phyloP scores from a whole-genome alignment of 2,888 invertebrate genomes.

The Callinectes sapidus region DNA sequence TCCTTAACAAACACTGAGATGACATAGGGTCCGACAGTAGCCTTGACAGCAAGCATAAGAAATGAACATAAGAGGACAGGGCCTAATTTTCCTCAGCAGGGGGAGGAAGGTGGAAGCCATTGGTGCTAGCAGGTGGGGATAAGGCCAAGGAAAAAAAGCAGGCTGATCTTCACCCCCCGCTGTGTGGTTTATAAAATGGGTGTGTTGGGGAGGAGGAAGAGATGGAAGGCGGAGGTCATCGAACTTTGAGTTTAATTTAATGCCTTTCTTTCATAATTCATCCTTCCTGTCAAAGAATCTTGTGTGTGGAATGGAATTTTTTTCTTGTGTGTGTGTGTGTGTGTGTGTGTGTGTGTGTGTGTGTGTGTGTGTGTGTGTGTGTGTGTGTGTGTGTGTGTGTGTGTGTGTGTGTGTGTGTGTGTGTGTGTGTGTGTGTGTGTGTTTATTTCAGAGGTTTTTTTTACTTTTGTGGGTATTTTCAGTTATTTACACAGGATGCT shows the following conservation, averaged over 20 bases:
- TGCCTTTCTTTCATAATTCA: background rate
- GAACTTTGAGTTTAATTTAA: background rate
- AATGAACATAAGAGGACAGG: constrained; percentile 52
- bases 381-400: constrained; percentile 27
- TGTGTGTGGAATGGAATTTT: background rate
- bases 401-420: constrained; percentile 20
- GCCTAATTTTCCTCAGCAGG: constrained; percentile 57
- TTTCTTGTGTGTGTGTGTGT: background rate
- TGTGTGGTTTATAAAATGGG: constrained; percentile 6
- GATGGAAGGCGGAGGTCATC: background rate
- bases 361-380: constrained; percentile 30
- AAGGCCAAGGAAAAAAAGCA: constrained; percentile 22
- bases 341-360: background rate
- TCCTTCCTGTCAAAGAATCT: background rate
- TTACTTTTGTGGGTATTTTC: background rate
- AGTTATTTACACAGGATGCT: background rate
- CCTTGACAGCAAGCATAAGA: constrained; percentile 44
- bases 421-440: constrained; percentile 27
- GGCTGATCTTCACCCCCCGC: background rate
- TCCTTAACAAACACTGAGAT: background rate
- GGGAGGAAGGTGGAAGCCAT: constrained; percentile 34
- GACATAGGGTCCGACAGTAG: background rate
- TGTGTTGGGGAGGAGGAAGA: background rate
- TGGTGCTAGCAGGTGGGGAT: constrained; percentile 36
- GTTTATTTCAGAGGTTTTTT: background rate